A percentile compares a stretch with the other conserved stretches of the same genome.
These are phyloP conservation scores for Bellardia pandia DNA, from an alignment of 2,888 invertebrate species.

Conservation along the genomic window DNA sequence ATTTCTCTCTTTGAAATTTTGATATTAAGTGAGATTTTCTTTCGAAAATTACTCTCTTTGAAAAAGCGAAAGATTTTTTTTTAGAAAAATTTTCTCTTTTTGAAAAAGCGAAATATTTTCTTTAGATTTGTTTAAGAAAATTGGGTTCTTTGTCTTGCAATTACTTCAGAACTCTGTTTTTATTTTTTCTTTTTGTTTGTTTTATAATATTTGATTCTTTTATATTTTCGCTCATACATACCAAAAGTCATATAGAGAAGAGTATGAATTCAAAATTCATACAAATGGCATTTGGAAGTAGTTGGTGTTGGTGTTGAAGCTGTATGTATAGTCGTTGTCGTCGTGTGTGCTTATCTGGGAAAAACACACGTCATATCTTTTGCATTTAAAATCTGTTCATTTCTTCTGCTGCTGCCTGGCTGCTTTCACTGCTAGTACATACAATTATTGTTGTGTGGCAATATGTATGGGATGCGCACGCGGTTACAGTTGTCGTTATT, in stretches of 20 bases:
- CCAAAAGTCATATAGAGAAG: conserved; percentile 46
- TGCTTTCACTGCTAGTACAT: neutral
- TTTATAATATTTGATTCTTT: conserved; percentile 49
- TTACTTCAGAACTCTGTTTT: conserved; percentile 32
- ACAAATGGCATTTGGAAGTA: conserved; percentile 68
- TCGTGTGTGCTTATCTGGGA: conserved; percentile 68
- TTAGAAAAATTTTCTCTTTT: too few relatives aligned
- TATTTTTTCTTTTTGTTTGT: conserved; percentile 18
- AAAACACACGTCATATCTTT: conserved; percentile 73
- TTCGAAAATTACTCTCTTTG: too few relatives aligned
- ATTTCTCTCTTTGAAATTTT: too few relatives aligned
- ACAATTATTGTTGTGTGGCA: conserved; percentile 41
- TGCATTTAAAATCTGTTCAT: conserved; percentile 69
- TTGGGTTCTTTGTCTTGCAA: too few relatives aligned
- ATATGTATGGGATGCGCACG: conserved; percentile 64
- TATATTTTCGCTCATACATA: conserved; percentile 30
- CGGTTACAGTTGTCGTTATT: conserved; percentile 63
- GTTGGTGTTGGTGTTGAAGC: neutral
- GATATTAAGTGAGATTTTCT: too few relatives aligned
- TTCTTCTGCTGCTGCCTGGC: conserved; percentile 27
- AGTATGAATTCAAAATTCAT: conserved; percentile 59
- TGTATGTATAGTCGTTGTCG: too few relatives aligned
- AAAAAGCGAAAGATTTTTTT: too few relatives aligned
- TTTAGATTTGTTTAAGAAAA: too few relatives aligned
- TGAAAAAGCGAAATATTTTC: too few relatives aligned